Evolutionary conservation across 1,140 invertebrate species (phyloP), one percentile per base, ranked within the genome.

Genomic region (Mactra quadrangularis): DNA sequence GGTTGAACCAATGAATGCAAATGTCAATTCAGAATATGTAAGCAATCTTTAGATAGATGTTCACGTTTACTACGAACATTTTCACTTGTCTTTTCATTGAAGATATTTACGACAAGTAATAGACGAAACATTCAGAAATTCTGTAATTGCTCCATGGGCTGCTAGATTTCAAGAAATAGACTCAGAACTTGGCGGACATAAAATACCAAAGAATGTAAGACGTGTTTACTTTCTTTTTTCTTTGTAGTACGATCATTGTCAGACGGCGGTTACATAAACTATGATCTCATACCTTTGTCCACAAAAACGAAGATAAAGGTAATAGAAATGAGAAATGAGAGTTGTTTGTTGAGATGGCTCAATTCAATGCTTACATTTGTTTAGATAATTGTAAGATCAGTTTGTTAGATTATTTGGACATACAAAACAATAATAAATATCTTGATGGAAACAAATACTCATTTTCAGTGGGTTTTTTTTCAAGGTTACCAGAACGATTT

Each of bases 101-200:
- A 71, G 68, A 52, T 71, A 71, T 33, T 22, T 71, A 13, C 41
- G 33, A 15, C 68, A 71, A 33, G 68, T 71, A 13, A 22, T 52
- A 7, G 52, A 71, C 25, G 68, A 71, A 29, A 71, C 68, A 9
- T n/a, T 71, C 25, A 50, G 68, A 35, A 27, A 47, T 33, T n/a
- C 50, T 19, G 22, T 41, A 1, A 17, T 71, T 3, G 68, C 17
- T 22, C 47, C 68, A 2, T 52, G 22, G 22, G 38, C 68, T 53
- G 50, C 47, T 19, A 50, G 68, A n/a, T 22, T 71, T 31, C 22
- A 52, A 33, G 47, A 33, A 7, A 0, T 15, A n/a, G 47, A 50
- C 27, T 29, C 47, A 27, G 25, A 27, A 52, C 68, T 71, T 33
- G 68, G 68, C 33, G 68, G 45, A 52, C 29, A 71, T 47, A 71